Percentiles rank a stretch among this genome's conserved stretches.
Evolutionary conservation across 2,888 invertebrate species (phyloP).

Genomic region (Eilema sororculum): DNA sequence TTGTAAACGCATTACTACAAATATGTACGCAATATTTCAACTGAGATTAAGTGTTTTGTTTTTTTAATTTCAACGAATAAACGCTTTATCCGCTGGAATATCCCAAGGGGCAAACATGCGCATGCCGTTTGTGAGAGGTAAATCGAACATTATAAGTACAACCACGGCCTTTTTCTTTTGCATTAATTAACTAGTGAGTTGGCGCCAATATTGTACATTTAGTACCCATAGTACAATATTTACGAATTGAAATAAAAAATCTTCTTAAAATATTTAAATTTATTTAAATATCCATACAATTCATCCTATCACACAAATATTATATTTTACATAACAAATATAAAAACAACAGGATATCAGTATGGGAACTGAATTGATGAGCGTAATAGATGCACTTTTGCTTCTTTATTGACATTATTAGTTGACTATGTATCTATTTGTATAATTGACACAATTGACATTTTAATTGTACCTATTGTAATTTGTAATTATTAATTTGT

Average conservation of each 20-base stretch:
- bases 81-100: slow-evolving; percentile 27
- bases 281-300: no score
- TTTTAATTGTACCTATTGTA: no score
- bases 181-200: no score
- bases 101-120: not conserved
- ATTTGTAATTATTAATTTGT: no score
- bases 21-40: slow-evolving; percentile 49
- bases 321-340: no score
- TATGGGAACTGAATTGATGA: slow-evolving; percentile 15
- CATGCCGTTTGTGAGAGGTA: not conserved
- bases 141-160: not conserved
- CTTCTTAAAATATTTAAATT: not conserved
- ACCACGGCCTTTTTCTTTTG: not conserved
- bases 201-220: no score
- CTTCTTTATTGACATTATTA: no score
- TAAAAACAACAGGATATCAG: slow-evolving; percentile 9
- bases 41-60: slow-evolving; percentile 19
- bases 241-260: not conserved
- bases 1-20: slow-evolving; percentile 72
- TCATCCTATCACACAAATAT: no score
- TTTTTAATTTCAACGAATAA: slow-evolving; percentile 20
- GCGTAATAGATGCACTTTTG: no score
- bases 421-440: no score
- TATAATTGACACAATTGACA: no score
- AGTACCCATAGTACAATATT: no score